phyloP scores from a whole-genome alignment of 1,140 invertebrate species.

The Sogatella furcifera region DNA sequence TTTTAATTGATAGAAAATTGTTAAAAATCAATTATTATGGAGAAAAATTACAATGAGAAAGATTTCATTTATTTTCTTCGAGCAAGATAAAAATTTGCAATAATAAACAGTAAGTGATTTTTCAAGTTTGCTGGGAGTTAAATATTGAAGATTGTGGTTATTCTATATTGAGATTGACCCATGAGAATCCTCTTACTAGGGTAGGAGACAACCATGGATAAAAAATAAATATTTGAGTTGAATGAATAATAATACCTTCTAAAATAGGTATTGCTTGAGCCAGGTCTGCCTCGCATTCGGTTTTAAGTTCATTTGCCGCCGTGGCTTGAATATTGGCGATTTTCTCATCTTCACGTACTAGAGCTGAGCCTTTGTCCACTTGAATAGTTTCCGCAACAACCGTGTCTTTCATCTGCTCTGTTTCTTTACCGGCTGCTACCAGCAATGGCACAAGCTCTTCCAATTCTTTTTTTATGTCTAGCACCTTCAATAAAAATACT shows the following conservation, averaged over 20 bases:
- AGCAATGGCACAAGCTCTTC: constrained; percentile 75
- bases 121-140: too few relatives aligned
- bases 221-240: too few relatives aligned
- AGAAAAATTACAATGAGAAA: too few relatives aligned
- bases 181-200: too few relatives aligned
- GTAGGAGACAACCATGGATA: too few relatives aligned
- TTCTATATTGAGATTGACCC: too few relatives aligned
- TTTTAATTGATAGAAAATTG: too few relatives aligned
- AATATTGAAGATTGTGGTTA: too few relatives aligned
- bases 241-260: constrained; percentile 40
- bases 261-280: constrained; percentile 81
- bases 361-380: constrained; percentile 72
- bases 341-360: constrained; percentile 81
- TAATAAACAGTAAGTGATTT: too few relatives aligned
- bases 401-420: constrained; percentile 70
- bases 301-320: constrained; percentile 68
- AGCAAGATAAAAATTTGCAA: too few relatives aligned
- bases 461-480: constrained; percentile 3
- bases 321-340: constrained; percentile 83
- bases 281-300: constrained; percentile 85
- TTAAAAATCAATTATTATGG: too few relatives aligned
- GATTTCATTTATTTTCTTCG: too few relatives aligned
- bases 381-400: constrained; percentile 79
- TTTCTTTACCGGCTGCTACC: constrained; percentile 68
- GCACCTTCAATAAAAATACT: neutral